Evolutionary conservation across 2,113 vertebrate species (phyloP), one percentile per base, ranked within the genome.

Genomic region (Sceloporus undulatus): DNA sequence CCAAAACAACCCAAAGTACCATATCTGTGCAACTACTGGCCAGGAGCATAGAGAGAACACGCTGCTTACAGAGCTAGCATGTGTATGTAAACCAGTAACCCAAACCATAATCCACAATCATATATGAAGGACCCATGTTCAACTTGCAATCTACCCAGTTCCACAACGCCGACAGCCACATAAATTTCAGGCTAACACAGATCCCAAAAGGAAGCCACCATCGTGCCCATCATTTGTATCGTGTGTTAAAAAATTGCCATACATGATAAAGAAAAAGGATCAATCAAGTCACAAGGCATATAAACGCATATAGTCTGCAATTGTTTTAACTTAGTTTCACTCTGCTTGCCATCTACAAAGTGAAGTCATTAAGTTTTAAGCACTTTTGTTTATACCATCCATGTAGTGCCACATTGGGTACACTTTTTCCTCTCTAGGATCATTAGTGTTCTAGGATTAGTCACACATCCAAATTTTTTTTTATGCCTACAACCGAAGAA

Each of bases 151-250:
- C 97, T 95, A 98, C 97, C 95, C 70, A 95, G 38, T 90, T 98
- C 97, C 79, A 99, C 97, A 92, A 94, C 98, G 93, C 98, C 98
- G 94, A 98, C n/a, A 85, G 99, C 98, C 73, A 99, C 98, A 0
- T 99, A 99, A 0, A 99, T n/a, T 92, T 93, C 66, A 97, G 73
- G 98, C 97, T 94, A 96, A 98, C 23, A 97, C 90, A 59, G 98
- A 98, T 59, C 97, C 97, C 92, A 99, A 48, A 23, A 97, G 87
- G 91, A 98, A 98, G 8, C 97, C 98, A 85, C 92, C 89, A 98
- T 96, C 1, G 98, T 97, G 3, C 99, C 99, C 65, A 98, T 11
- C 88, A 99, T 95, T 66, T 94, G 95, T 65, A 98, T 73, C 23
- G 98, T 97, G 92, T 98, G 96, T 86, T n/a, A n/a, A n/a, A 99